Base-by-base conservation (phyloP, 2,888 invertebrate species). In the Microdon myrmicae region DNA sequence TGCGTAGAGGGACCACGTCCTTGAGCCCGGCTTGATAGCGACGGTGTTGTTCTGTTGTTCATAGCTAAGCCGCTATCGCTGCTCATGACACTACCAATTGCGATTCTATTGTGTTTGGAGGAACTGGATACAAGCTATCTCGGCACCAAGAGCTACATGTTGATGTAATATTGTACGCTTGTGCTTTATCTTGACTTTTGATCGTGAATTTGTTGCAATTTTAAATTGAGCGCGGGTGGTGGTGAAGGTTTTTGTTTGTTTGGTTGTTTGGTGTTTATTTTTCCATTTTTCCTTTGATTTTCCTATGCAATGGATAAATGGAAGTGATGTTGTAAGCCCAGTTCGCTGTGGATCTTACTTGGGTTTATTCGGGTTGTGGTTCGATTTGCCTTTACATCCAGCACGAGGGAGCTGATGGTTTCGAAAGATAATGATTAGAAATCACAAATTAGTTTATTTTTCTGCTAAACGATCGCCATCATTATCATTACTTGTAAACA, bases 181-280 rank as follows among this genome's bases (percentile, higher is more conserved):
- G 8, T 25, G 39, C 34, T 38, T 64, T 53, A 64, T 64, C 64
- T 58, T 22, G 25, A 47, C 28, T 64, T 53, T 47, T 64, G 61
- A 64, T 64, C 64, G 43, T 64, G 58, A 64, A 64, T 64, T 64
- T 64, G 64, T 44, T 64, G 64, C 56, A 58, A 64, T 64, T 64
- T 56, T 45, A 47, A 58, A 53, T 53, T 37, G 51, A 58, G 51
- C 47, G 56, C 51, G 64, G 58, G 58, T 47, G 56, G 35, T 28
- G 38, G 13, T 31, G 35, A 7, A 6, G 13, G 9, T 9, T 12
- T 8, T 35, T 19, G 38, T 22, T 39, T 17, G 25, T 34, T 26
- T 28, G n/a, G 4, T 35, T 19, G 38, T 22, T 39, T 17, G 25
- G 26, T 26, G 20, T 13, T 13, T 5, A 31, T 17, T 45, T 26